These are phyloP conservation scores for Sterrhoptilus dennistouni DNA, from an alignment of 2,113 vertebrate genomes.

Conservation along the genomic window DNA sequence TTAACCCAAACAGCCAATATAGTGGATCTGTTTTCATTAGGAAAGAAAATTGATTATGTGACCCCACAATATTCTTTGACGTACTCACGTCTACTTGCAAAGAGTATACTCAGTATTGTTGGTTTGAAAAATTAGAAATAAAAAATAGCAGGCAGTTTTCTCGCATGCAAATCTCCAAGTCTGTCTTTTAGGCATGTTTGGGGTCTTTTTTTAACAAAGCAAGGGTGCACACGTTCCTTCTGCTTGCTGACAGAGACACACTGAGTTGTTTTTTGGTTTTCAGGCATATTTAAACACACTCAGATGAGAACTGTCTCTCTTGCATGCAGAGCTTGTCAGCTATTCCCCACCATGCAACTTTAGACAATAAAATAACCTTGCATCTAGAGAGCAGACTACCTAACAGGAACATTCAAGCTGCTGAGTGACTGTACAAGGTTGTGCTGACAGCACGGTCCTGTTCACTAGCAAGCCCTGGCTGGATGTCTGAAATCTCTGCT, in stretches of 20 bases:
- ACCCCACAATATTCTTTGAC: neutral
- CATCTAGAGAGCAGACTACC: neutral
- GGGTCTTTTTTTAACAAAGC: neutral
- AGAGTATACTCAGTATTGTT: neutral
- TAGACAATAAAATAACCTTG: neutral
- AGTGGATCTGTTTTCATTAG: neutral
- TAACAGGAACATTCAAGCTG: neutral
- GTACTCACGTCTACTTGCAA: neutral
- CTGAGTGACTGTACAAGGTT: neutral
- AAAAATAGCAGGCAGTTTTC: neutral
- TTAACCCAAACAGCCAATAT: neutral
- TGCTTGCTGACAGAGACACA: accelerated
- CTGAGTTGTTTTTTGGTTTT: neutral
- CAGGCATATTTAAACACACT: neutral
- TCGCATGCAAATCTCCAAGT: neutral
- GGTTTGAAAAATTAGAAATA: neutral
- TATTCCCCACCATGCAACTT: neutral
- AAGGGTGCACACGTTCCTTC: neutral
- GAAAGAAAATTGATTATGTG: neutral
- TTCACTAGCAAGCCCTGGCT: neutral
- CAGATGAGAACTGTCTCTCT: neutral
- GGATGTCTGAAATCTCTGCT: neutral
- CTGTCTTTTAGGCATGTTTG: neutral
- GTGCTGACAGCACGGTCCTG: accelerated
- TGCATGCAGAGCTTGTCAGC: neutral